Percentiles rank a stretch among this genome's conserved stretches.
Evolutionary conservation across 1,140 invertebrate genomes (phyloP).

Genomic region (Nasonia longicornis): DNA sequence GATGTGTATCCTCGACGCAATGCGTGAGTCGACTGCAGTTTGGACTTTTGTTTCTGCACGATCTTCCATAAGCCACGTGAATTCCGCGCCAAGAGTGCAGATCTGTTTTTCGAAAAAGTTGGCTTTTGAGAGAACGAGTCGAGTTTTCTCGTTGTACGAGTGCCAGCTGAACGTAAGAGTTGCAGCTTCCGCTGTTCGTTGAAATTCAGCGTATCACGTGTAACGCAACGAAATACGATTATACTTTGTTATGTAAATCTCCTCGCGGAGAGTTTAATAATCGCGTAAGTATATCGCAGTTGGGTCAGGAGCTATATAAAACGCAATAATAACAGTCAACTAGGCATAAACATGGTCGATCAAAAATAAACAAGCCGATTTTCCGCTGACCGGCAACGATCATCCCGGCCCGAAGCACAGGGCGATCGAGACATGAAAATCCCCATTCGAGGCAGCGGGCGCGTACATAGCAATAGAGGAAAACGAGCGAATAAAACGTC

Average conservation of each 20-base stretch:
- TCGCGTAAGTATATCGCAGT: no score
- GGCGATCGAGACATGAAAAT: background rate
- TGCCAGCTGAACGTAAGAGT: no score
- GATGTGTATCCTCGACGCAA: background rate
- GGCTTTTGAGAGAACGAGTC: no score
- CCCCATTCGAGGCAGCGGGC: background rate
- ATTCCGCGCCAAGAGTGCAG: no score
- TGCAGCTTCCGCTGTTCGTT: no score
- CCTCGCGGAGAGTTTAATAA: no score
- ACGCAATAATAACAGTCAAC: background rate
- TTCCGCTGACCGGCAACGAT: background rate
- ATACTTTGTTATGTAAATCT: no score
- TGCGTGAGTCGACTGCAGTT: background rate
- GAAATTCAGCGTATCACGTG: no score
- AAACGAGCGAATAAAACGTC: background rate
- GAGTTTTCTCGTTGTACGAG: no score
- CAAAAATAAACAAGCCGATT: background rate
- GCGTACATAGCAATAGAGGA: background rate
- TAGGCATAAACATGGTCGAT: background rate
- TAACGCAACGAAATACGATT: no score
- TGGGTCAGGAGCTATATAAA: background rate
- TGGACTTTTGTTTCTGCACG: background rate
- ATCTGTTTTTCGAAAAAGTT: no score
- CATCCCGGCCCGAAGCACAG: no score
- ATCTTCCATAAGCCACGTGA: background rate